Percentiles rank a stretch among this genome's conserved stretches.
Evolutionary conservation across 2,888 invertebrate genomes (phyloP).

Genomic region (Orthosia gracilis): DNA sequence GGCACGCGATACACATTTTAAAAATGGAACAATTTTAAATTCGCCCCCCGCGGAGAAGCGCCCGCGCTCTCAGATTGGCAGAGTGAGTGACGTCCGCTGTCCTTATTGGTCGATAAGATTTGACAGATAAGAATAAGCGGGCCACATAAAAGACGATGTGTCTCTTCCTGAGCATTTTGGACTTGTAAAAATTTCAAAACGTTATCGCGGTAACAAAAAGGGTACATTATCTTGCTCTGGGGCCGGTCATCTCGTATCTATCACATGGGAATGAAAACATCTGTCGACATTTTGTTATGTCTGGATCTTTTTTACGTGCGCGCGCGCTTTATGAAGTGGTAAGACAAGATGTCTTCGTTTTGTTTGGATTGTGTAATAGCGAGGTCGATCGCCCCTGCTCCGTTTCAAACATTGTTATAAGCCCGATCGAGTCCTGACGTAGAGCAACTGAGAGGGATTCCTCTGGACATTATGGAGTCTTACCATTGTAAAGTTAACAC

Average conservation of each 20-base stretch:
- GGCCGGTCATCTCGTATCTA: constrained; percentile 79
- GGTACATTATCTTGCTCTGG: constrained; percentile 75
- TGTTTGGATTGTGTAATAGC: constrained; percentile 81
- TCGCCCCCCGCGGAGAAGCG: constrained; percentile 87
- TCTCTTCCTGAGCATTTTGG: constrained; percentile 83
- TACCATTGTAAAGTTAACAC: constrained; percentile 74
- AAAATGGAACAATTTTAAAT: constrained; percentile 84
- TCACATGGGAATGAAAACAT: constrained; percentile 89
- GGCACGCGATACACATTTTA: constrained; percentile 85
- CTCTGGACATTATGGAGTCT: constrained; percentile 75
- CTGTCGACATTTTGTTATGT: constrained; percentile 85
- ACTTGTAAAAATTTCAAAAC: constrained; percentile 87
- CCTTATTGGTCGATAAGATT: constrained; percentile 91
- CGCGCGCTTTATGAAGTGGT: constrained; percentile 79
- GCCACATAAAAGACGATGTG: constrained; percentile 88
- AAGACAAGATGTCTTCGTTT: constrained; percentile 71
- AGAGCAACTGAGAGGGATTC: constrained; percentile 64
- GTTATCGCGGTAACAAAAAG: constrained; percentile 84
- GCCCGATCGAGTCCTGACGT: constrained; percentile 72
- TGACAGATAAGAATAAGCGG: constrained; percentile 87
- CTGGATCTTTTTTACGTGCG: constrained; percentile 77
- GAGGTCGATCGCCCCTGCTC: constrained; percentile 80
- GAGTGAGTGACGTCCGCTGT: constrained; percentile 90
- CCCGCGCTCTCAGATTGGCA: constrained; percentile 87
- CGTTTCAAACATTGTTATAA: constrained; percentile 78